A percentile compares a stretch with the other conserved stretches of the same genome.
These are phyloP conservation scores for Drosophila buzzatii DNA, from an alignment of 2,888 invertebrate genomes.

Conservation along the genomic window DNA sequence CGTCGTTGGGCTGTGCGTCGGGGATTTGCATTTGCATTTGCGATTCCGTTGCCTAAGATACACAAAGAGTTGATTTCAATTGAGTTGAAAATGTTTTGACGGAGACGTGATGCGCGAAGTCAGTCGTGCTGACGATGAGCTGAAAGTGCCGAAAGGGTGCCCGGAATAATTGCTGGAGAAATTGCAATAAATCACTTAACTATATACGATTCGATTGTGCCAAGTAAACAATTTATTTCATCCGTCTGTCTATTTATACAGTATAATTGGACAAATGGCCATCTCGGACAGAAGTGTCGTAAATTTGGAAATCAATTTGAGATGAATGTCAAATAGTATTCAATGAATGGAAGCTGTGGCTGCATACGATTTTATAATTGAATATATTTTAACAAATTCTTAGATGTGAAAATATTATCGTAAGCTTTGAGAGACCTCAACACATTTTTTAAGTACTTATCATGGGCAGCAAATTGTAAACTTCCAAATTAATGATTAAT, in stretches of 20 bases:
- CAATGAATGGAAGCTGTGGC: neutral
- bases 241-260: neutral
- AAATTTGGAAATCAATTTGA: neutral
- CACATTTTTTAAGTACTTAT: too few relatives aligned
- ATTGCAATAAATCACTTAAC: conserved; percentile 51
- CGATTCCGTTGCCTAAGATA: conserved; percentile 39
- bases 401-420: too few relatives aligned
- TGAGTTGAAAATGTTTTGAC: conserved; percentile 20
- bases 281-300: neutral
- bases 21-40: conserved; percentile 77
- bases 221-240: conserved; percentile 16
- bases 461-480: too few relatives aligned
- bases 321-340: neutral
- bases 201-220: conserved; percentile 33
- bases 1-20: conserved; percentile 55
- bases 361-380: neutral
- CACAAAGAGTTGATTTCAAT: conserved; percentile 27
- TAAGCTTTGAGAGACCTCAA: too few relatives aligned
- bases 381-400: too few relatives aligned
- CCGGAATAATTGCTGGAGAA: conserved; percentile 31
- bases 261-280: conserved; percentile 2
- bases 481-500: too few relatives aligned
- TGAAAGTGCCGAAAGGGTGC: conserved; percentile 36
- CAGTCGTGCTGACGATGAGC: conserved; percentile 49
- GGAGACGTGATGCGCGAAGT: conserved; percentile 37